Conservation (phyloP, 2,797 vertebrate species). For the Zenarchopterus dispar region DNA sequence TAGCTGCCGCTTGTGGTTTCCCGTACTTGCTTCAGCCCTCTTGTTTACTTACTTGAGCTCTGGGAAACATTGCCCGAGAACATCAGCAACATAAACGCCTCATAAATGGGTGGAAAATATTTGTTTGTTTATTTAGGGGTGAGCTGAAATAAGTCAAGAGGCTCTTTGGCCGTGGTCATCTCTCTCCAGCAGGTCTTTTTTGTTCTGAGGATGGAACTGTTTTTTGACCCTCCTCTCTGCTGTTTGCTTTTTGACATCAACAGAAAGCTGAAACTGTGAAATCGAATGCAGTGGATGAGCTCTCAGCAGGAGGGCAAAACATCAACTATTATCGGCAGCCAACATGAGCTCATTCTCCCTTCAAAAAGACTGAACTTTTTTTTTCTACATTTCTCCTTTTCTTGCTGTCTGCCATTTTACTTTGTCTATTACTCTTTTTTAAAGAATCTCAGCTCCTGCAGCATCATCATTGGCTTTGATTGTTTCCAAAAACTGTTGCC, state of each 20-base stretch:
- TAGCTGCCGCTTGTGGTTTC: slow-evolving; percentile 16
- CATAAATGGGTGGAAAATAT: slow-evolving; percentile 4
- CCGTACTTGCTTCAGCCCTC: slow-evolving; percentile 12
- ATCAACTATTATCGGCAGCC: slow-evolving; percentile 47
- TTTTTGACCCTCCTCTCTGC: slow-evolving; percentile 40
- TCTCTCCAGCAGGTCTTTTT: slow-evolving; percentile 17
- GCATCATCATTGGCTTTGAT: slow-evolving; percentile 14
- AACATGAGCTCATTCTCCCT: slow-evolving; percentile 18
- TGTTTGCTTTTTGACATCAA: slow-evolving; percentile 51
- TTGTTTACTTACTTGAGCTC: slow-evolving; percentile 34
- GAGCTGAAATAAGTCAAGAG: slow-evolving; percentile 39
- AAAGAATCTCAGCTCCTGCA: slow-evolving; percentile 2
- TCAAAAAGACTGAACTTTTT: background rate
- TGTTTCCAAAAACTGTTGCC: background rate
- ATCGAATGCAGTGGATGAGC: slow-evolving; percentile 56
- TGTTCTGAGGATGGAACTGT: slow-evolving; percentile 23
- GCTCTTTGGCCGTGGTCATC: slow-evolving; percentile 5
- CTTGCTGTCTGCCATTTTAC: slow-evolving; percentile 18
- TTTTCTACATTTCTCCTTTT: slow-evolving; percentile 2
- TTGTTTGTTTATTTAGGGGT: slow-evolving; percentile 25
- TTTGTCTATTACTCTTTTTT: slow-evolving; percentile 16
- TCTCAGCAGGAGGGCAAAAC: slow-evolving; percentile 49
- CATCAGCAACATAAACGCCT: slow-evolving; percentile 5
- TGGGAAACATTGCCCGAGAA: slow-evolving; percentile 17
- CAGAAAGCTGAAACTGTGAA: slow-evolving; percentile 58